Evolutionary conservation across 2,797 vertebrate genomes (phyloP).

Genomic region (Sternotherus odoratus): DNA sequence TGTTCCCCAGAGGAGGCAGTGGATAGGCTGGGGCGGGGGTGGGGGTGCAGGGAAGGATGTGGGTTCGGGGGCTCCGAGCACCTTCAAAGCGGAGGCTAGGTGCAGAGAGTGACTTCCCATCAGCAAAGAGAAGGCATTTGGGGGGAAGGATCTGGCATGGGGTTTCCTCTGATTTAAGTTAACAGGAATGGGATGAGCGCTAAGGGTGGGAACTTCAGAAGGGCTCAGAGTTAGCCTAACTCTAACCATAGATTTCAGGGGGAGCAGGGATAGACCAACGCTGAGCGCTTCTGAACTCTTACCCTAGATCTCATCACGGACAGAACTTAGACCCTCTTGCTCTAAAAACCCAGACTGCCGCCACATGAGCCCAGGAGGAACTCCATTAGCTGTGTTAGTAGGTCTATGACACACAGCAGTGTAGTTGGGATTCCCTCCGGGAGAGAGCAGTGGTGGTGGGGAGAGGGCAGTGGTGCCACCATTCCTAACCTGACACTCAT

Average conservation of each 20-base stretch:
- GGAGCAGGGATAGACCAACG: not conserved
- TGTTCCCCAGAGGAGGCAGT: not conserved
- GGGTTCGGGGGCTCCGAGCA: not conserved
- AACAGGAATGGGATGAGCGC: not conserved
- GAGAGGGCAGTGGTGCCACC: not conserved
- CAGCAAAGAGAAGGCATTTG: not conserved
- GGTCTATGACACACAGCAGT: not conserved
- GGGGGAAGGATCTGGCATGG: not conserved
- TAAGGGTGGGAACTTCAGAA: not conserved
- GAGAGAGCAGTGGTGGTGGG: not conserved
- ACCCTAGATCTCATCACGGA: not conserved
- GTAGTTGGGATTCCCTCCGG: not conserved
- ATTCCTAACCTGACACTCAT: not conserved
- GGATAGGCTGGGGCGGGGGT: not conserved
- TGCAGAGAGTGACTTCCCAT: not conserved
- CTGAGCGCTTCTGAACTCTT: not conserved
- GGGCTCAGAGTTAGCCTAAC: not conserved
- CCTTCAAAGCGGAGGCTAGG: not conserved
- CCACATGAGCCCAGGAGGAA: not conserved
- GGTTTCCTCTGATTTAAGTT: not conserved
- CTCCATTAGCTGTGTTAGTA: not conserved
- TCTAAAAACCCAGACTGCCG: not conserved
- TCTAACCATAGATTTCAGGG: not conserved
- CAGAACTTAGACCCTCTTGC: not conserved
- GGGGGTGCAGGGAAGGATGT: not conserved